Evolutionary conservation across 2,113 vertebrate genomes (phyloP).

Genomic region (Anolis sagrei): DNA sequence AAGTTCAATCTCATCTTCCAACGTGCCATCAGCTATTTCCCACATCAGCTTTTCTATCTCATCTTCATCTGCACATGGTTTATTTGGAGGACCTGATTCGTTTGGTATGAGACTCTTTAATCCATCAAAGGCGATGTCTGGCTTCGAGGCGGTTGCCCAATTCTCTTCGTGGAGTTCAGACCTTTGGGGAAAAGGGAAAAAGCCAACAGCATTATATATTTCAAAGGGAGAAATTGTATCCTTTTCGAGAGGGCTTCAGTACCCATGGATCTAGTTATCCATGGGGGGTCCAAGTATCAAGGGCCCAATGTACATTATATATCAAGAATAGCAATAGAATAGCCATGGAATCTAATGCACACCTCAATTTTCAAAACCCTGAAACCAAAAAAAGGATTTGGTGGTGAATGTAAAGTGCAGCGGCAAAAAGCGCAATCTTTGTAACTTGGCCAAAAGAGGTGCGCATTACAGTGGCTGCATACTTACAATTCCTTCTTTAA

Average conservation of each 20-base stretch:
- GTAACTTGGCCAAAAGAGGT: too few species aligned
- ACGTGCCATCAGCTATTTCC: constrained; percentile 90
- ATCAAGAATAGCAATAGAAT: too few species aligned
- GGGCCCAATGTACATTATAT: too few species aligned
- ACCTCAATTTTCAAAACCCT: too few species aligned
- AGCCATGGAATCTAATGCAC: too few species aligned
- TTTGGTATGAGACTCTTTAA: constrained; percentile 79
- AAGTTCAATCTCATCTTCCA: constrained; percentile 87
- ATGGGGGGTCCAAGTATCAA: not conserved
- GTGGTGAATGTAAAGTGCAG: too few species aligned
- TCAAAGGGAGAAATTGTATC: accelerated
- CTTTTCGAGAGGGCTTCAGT: not conserved
- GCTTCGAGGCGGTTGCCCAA: constrained; percentile 23
- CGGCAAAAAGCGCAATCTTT: too few species aligned
- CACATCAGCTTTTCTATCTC: constrained; percentile 93
- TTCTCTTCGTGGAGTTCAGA: constrained; percentile 22
- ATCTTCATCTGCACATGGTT: constrained; percentile 78
- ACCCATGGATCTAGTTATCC: not conserved
- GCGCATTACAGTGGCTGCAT: too few species aligned
- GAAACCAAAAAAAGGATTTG: too few species aligned
- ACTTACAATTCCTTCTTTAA: too few species aligned
- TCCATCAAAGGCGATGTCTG: constrained; percentile 30
- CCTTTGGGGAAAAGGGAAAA: constrained; percentile 46
- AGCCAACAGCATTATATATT: not conserved
- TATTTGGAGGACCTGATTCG: constrained; percentile 58